These are phyloP conservation scores for Penaeus japonicus DNA, from an alignment of 1,140 invertebrate species.

Conservation along the genomic window DNA sequence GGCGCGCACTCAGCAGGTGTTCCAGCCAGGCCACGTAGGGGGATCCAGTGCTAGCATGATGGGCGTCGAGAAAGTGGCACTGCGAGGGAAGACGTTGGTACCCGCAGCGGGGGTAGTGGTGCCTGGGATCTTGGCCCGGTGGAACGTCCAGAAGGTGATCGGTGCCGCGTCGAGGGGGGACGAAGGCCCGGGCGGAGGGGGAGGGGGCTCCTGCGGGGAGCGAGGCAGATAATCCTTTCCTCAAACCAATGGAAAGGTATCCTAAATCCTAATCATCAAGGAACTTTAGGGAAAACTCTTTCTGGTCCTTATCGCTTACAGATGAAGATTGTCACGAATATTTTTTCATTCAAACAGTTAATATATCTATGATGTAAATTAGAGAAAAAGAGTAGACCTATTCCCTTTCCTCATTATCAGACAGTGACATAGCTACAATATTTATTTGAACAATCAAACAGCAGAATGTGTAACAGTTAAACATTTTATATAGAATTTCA, in stretches of 20 bases:
- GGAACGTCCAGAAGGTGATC: slow-evolving; percentile 17
- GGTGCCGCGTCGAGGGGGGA: background rate
- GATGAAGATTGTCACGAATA: too few relatives aligned
- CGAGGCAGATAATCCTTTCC: background rate
- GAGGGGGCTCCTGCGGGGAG: background rate
- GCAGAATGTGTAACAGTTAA: background rate
- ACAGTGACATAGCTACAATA: too few relatives aligned
- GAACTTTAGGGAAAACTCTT: background rate
- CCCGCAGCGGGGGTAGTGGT: too few relatives aligned
- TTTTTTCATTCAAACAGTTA: too few relatives aligned
- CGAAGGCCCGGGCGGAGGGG: background rate
- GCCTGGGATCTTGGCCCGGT: background rate
- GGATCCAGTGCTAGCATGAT: slow-evolving; percentile 10
- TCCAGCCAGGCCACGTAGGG: background rate
- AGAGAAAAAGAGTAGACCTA: too few relatives aligned
- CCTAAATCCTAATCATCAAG: too few relatives aligned
- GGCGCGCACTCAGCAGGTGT: background rate
- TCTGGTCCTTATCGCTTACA: too few relatives aligned
- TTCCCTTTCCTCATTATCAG: too few relatives aligned
- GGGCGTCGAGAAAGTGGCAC: slow-evolving; percentile 2
- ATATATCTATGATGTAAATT: too few relatives aligned
- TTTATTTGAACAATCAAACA: too few relatives aligned
- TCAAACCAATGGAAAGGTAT: too few relatives aligned
- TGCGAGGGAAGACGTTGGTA: background rate
- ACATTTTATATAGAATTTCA: background rate